Conservation (phyloP, 2,888 invertebrate genomes). For the Sarcophaga variegata region DNA sequence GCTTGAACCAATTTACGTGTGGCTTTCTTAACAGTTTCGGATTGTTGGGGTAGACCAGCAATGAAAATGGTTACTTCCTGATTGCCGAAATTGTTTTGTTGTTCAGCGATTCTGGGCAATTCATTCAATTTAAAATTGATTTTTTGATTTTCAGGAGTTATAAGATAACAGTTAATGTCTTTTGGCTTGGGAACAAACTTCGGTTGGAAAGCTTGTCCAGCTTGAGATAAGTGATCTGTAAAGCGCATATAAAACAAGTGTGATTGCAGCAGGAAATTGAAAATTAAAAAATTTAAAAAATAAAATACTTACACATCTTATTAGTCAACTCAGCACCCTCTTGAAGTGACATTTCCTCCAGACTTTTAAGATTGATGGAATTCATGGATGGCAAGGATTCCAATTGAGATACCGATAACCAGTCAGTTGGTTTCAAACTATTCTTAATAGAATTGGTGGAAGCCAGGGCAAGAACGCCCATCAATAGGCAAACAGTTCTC, state of each 20-base stretch:
- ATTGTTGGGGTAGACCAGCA: conserved; percentile 76
- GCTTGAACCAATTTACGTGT: conserved; percentile 75
- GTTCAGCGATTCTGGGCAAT: conserved; percentile 69
- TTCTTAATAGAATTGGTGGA: conserved; percentile 71
- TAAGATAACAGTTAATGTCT: conserved; percentile 64
- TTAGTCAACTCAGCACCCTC: conserved; percentile 76
- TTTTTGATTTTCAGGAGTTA: conserved; percentile 49
- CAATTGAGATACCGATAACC: conserved; percentile 75
- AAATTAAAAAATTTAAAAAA: not conserved
- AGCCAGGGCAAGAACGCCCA: conserved; percentile 72
- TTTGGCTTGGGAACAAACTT: conserved; percentile 71
- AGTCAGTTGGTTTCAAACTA: conserved; percentile 74
- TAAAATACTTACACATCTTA: conserved; percentile 75
- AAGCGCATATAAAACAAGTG: not conserved
- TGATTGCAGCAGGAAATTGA: not conserved
- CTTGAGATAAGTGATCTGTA: conserved; percentile 76
- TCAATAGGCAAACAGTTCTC: conserved; percentile 74
- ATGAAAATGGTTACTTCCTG: conserved; percentile 79
- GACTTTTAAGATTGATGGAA: conserved; percentile 73
- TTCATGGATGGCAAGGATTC: conserved; percentile 75
- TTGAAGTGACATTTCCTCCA: conserved; percentile 75
- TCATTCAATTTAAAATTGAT: conserved; percentile 70
- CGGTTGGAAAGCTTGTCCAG: conserved; percentile 74
- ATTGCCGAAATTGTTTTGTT: conserved; percentile 72
- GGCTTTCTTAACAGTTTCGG: conserved; percentile 74